phyloP scores from a whole-genome alignment of 2,888 invertebrate species.

The Caenorhabditis wallacei region DNA sequence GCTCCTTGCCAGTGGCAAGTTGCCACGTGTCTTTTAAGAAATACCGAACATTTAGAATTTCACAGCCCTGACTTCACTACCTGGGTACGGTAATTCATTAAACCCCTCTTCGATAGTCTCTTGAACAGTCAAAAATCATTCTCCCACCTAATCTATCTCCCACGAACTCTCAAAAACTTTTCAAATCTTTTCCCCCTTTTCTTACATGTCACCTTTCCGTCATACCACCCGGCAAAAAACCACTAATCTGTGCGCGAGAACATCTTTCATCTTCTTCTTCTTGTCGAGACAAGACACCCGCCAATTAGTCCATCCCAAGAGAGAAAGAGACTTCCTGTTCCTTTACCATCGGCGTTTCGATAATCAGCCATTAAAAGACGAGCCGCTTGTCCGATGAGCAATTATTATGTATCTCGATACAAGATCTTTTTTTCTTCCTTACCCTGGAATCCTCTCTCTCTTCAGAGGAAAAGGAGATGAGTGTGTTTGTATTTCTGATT shows the following conservation, averaged over 20 bases:
- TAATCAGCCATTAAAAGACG: neutral
- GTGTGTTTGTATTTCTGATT: conserved; percentile 55
- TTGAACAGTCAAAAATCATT: neutral
- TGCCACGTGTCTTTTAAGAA: too few relatives aligned
- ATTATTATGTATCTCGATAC: conserved; percentile 19
- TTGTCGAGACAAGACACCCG: neutral
- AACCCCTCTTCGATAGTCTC: neutral
- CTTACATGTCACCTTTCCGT: conserved; percentile 8
- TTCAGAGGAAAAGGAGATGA: conserved; percentile 22
- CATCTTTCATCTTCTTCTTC: conserved; percentile 37
- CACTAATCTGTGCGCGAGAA: conserved; percentile 46
- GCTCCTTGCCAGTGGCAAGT: too few relatives aligned
- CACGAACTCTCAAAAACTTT: neutral
- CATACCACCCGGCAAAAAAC: neutral
- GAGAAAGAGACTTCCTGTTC: conserved; percentile 27
- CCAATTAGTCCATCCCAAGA: conserved; percentile 6
- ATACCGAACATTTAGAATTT: too few relatives aligned
- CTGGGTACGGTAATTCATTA: too few relatives aligned
- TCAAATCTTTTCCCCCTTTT: neutral
- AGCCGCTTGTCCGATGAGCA: conserved; percentile 9
- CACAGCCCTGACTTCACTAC: neutral
- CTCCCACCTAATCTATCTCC: neutral
- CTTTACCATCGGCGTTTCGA: neutral
- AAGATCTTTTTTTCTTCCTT: conserved; percentile 1
- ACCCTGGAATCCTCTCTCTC: neutral